Conservation (phyloP, 2,113 vertebrate species). For the Steatornis caripensis region DNA sequence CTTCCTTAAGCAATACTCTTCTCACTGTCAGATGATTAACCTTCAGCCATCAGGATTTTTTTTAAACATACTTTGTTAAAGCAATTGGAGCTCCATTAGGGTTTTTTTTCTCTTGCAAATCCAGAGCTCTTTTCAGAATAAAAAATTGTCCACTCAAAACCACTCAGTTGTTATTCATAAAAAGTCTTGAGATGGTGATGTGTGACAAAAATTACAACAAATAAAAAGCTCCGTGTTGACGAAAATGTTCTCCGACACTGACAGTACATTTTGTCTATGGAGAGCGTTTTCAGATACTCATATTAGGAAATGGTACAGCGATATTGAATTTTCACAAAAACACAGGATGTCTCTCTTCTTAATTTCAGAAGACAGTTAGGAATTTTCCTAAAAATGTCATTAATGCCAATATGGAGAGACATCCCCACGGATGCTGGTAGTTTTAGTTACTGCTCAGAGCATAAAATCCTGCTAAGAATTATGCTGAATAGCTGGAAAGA, state of each 20-base stretch:
- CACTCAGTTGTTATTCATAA: background rate
- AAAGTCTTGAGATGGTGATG: background rate
- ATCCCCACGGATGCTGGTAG: background rate
- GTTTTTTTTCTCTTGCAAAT: background rate
- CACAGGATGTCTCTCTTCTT: background rate
- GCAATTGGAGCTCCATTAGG: background rate
- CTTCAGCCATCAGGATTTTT: background rate
- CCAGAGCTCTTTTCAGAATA: background rate
- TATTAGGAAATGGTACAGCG: background rate
- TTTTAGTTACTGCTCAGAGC: background rate
- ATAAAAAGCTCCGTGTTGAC: slow-evolving; percentile 14
- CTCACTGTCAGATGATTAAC: background rate
- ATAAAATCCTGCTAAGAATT: background rate
- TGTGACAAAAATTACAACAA: background rate
- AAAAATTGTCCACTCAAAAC: background rate
- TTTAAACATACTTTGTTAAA: background rate
- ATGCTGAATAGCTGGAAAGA: background rate
- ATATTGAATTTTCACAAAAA: background rate
- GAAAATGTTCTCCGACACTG: slow-evolving; percentile 27
- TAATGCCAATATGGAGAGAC: background rate
- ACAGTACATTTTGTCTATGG: background rate
- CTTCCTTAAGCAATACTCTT: background rate
- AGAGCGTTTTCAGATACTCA: background rate
- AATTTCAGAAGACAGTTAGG: background rate
- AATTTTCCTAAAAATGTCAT: background rate